Base-by-base conservation (phyloP, 2,888 invertebrate species). In the Synergus gifuensis region DNA sequence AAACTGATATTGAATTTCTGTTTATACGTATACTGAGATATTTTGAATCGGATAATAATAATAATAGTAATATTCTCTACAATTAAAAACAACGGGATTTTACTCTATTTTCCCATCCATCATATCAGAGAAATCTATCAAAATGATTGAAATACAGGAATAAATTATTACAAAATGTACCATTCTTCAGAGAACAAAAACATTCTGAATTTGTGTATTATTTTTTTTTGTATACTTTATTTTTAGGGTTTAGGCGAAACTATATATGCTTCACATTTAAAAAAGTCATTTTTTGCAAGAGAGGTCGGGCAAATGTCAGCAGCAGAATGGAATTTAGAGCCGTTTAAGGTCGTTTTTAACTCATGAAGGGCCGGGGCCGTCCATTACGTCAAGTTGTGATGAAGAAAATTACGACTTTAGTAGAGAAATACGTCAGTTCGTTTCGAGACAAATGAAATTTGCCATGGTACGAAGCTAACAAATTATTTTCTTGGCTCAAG, bases 341-440 rank as follows among this genome's bases (percentile, higher is more conserved):
- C 54, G 73, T 73, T 73, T 73, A 73, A 73, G 49, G 49, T 73
- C 54, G 73, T 73, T 73, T 73, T 73, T 73, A 73, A 73, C 73
- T 12, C 49, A 36, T 73, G 73, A 73, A 73, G 49, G 73, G 54
- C 73, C 36, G 36, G 54, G 54, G 16, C 54, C 73, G 73, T 54
- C 73, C 73, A 73, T 49, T 73, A 49, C 73, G 73, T 73, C 49
- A 54, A 73, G 49, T 54, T 73, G 73, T 54, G 54, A 73, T 73
- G 73, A 73, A 73, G 73, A 73, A 73, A 73, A 73, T 73, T 73
- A 73, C 73, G 49, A 54, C 73, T 54, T 73, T 36, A 73, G 54
- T 36, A 49, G 73, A 73, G 54, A 54, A 73, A 73, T 73, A 73
- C 73, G 73, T 73, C 73, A 73, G 73, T 54, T 54, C 36, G 11